A percentile compares a stretch with the other conserved stretches of the same genome.
phyloP scores from a whole-genome alignment of 2,797 vertebrate species.

The Pempheris klunzingeri region DNA sequence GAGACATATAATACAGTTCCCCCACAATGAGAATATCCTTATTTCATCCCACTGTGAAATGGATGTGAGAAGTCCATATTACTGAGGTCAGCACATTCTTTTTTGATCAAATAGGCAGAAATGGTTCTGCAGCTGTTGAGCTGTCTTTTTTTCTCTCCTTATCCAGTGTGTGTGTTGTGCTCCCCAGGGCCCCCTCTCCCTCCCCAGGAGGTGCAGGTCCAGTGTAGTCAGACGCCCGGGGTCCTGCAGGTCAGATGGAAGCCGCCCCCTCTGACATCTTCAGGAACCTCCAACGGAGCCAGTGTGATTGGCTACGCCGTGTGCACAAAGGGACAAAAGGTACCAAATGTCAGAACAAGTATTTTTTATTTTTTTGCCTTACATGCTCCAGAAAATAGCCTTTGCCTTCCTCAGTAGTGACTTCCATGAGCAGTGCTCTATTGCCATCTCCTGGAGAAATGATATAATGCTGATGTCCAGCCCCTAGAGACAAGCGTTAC shows the following conservation, averaged over 20 bases:
- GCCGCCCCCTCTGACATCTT: constrained; percentile 89
- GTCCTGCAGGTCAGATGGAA: constrained; percentile 94
- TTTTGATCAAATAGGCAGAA: constrained; percentile 38
- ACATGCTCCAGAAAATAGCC: neutral
- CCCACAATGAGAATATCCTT: neutral
- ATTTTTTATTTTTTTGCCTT: neutral
- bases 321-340: constrained; percentile 96
- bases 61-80: constrained; percentile 18
- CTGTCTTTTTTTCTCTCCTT: constrained; percentile 43
- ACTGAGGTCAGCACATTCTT: constrained; percentile 44
- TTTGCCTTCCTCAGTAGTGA: neutral
- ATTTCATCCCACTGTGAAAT: constrained; percentile 29
- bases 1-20: neutral
- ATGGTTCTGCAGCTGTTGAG: constrained; percentile 24
- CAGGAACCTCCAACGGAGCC: constrained; percentile 95
- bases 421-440: constrained; percentile 49
- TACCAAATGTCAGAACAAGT: constrained; percentile 70
- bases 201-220: constrained; percentile 93
- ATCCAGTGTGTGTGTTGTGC: constrained; percentile 55
- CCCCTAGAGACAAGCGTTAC: constrained; percentile 15
- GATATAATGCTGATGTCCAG: constrained; percentile 33
- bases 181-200: constrained; percentile 92
- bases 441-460: constrained; percentile 78
- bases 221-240: constrained; percentile 87
- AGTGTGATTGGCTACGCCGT: constrained; percentile 94